Base-by-base conservation (phyloP, 2,113 vertebrate genomes). In the Anser brachyrhynchus region DNA sequence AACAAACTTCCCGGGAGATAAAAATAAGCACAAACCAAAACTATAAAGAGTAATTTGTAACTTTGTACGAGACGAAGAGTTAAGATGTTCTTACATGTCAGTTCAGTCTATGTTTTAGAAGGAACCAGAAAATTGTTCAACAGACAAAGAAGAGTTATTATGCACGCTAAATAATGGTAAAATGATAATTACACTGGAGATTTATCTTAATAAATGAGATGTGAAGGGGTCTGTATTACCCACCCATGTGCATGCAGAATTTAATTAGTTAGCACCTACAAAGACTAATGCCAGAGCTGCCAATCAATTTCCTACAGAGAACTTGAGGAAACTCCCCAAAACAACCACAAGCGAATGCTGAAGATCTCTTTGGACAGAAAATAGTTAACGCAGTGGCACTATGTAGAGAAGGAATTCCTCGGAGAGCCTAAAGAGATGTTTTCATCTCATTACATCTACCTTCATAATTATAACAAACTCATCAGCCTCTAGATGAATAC, bases 381-480 rank as follows among this genome's bases (percentile, higher is more conserved):
- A 98, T 1, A 96, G 98, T 98, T 98, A 98, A 98, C 86, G 62
- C 92, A 93, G 93, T 81, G 96, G 95, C 96, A 96, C 87, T 72
- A 92, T 57, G 84, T 95, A 97, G 93, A 96, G 95, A 96, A 97
- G 96, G 95, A 97, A 97, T 95, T 96, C 98, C 97, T 97, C 84
- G 4, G 96, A 97, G 97, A 97, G 93, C 92, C 93, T 96, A 23
- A 92, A 96, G 97, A 97, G 97, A 97, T 98, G 97, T 98, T 98
- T 98, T 98, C 97, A 96, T 98, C 98, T 98, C 98, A 98, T 98
- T 98, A 98, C 96, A 96, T 97, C 97, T 98, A 98, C 97, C 97
- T 98, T 97, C 97, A 80, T 98, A 98, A 98, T 98, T 98, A 98
- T 86, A 97, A 98, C 97, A 98, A 97, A 98, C 98, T 98, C 98